Evolutionary conservation across 2,888 invertebrate species (phyloP).

Genomic region (Corythucha ciliata): DNA sequence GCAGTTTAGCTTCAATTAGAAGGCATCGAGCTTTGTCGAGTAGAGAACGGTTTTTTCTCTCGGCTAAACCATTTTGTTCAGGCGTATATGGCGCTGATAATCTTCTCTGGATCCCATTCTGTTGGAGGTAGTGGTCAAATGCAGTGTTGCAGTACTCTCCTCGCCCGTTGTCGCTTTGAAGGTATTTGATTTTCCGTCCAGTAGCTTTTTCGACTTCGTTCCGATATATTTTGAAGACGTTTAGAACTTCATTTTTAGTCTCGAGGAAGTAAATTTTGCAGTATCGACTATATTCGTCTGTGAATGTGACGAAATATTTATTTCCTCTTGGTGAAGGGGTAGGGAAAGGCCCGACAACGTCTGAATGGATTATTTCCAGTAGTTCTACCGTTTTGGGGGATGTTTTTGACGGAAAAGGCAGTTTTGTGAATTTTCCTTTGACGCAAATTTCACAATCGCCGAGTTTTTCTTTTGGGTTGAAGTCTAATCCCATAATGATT

Average conservation of each 20-base stretch:
- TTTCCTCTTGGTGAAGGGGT: slow-evolving; percentile 28
- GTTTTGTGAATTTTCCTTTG: not conserved
- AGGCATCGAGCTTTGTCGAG: slow-evolving; percentile 28
- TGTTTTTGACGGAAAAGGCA: too few species aligned
- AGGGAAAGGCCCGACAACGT: slow-evolving; percentile 33
- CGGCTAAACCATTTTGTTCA: slow-evolving; percentile 15
- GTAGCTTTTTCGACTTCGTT: slow-evolving; percentile 33
- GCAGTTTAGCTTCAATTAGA: slow-evolving; percentile 27
- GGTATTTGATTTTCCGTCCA: slow-evolving; percentile 28
- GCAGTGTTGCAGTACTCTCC: slow-evolving; percentile 30
- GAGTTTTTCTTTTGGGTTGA: too few species aligned
- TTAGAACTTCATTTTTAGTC: slow-evolving; percentile 33
- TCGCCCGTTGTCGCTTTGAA: slow-evolving; percentile 34
- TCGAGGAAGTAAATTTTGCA: slow-evolving; percentile 32
- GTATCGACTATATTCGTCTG: slow-evolving; percentile 35
- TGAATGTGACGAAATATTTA: slow-evolving; percentile 34
- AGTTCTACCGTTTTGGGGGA: slow-evolving; percentile 12
- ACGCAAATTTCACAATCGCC: too few species aligned
- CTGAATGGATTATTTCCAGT: slow-evolving; percentile 33
- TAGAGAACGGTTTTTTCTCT: slow-evolving; percentile 11
- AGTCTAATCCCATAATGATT: too few species aligned
- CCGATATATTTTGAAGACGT: slow-evolving; percentile 29
- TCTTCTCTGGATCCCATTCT: slow-evolving; percentile 34
- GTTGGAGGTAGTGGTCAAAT: slow-evolving; percentile 33
- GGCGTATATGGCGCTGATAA: slow-evolving; percentile 34